Percentiles rank a stretch among this genome's conserved stretches.
Evolutionary conservation across 2,113 vertebrate genomes (phyloP).

Genomic region (Formicarius rufipectus): DNA sequence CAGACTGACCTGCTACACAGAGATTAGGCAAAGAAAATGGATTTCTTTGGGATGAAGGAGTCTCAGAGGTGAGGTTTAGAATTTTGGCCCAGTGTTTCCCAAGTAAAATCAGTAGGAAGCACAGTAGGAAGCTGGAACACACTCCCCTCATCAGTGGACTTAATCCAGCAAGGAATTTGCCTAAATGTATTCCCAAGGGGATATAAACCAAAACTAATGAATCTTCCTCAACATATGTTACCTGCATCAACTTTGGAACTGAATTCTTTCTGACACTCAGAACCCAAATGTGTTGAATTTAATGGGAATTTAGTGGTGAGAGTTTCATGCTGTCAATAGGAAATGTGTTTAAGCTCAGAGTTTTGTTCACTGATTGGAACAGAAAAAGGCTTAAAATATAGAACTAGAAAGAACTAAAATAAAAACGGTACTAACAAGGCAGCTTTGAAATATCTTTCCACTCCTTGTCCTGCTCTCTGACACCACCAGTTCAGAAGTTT

Average conservation of each 20-base stretch:
- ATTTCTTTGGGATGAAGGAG: not conserved
- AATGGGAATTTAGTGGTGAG: not conserved
- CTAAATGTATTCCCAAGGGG: not conserved
- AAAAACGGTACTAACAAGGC: conserved; percentile 47
- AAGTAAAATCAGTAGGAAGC: not conserved
- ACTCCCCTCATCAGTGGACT: not conserved
- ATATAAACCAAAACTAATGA: not conserved
- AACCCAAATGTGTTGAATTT: not conserved
- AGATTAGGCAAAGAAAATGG: not conserved
- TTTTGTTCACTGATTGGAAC: not conserved
- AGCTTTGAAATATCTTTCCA: conserved; percentile 76
- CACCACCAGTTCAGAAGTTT: conserved; percentile 75
- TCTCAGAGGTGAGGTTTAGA: not conserved
- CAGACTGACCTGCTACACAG: not conserved
- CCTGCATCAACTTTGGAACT: not conserved
- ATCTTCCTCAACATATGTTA: not conserved
- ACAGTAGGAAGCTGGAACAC: too few relatives aligned
- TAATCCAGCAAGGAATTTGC: not conserved
- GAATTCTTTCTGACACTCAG: not conserved
- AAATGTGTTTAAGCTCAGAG: not conserved
- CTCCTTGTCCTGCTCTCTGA: conserved; percentile 83
- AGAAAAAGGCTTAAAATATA: not conserved
- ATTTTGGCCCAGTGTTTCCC: not conserved
- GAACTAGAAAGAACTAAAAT: not conserved
- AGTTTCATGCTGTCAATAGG: not conserved